Conservation (phyloP, 2,888 invertebrate species). For the Philaethria dido region DNA sequence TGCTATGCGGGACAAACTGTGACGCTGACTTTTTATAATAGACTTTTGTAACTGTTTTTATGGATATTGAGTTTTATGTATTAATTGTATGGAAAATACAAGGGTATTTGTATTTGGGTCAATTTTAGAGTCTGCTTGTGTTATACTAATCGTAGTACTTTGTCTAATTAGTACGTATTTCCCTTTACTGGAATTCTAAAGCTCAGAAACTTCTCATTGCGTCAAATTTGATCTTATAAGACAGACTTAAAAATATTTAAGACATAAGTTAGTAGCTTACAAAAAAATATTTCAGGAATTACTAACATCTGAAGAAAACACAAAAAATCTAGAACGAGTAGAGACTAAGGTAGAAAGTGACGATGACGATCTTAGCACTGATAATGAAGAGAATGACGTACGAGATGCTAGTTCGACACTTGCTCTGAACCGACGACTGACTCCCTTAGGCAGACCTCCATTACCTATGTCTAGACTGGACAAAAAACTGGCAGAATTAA, state of each 20-base stretch:
- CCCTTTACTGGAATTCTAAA: no score
- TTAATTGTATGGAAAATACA: no score
- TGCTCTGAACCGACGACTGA: constrained; percentile 56
- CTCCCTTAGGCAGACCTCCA: constrained; percentile 71
- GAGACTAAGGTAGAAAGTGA: constrained; percentile 82
- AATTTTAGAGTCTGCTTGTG: no score
- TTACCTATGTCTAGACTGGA: constrained; percentile 66
- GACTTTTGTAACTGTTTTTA: no score
- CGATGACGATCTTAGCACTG: constrained; percentile 73
- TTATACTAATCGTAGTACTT: no score
- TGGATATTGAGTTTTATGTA: no score
- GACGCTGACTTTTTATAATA: no score
- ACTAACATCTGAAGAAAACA: constrained; percentile 78
- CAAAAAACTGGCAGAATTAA: constrained; percentile 68
- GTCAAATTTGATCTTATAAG: no score
- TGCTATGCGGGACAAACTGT: not conserved
- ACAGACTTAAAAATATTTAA: no score
- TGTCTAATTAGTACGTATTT: no score
- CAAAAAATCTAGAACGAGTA: constrained; percentile 76
- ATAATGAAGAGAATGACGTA: constrained; percentile 73
- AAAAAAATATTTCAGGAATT: constrained; percentile 64
- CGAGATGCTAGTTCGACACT: constrained; percentile 56
- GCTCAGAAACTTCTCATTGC: no score
- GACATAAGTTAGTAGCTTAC: not conserved
- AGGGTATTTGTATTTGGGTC: no score